A percentile compares a stretch with the other conserved stretches of the same genome.
phyloP scores from a whole-genome alignment of 2,113 vertebrate species.

The Pterocles orientalis region DNA sequence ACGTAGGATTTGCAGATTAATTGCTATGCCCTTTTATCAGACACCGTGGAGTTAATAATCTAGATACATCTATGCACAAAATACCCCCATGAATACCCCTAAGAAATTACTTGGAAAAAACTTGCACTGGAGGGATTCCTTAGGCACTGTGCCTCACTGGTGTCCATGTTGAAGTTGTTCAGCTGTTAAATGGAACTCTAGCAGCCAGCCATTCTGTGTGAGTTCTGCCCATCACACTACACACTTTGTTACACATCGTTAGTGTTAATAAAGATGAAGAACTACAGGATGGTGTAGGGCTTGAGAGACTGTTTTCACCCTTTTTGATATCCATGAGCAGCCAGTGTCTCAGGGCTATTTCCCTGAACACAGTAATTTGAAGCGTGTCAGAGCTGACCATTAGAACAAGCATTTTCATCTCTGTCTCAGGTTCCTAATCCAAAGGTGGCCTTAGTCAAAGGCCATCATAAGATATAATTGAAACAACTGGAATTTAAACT shows the following conservation, averaged over 20 bases:
- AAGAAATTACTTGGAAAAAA: background rate
- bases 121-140: background rate
- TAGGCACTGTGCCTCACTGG: background rate
- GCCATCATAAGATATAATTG: background rate
- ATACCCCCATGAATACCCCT: background rate
- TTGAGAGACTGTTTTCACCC: background rate
- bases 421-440: background rate
- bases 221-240: background rate
- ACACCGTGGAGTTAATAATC: background rate
- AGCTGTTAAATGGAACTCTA: background rate
- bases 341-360: background rate
- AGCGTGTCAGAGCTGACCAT: background rate
- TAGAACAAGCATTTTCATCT: background rate
- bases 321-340: background rate
- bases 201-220: background rate
- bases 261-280: background rate
- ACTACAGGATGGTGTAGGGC: background rate
- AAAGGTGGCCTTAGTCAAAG: background rate
- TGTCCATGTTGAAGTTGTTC: background rate
- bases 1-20: background rate
- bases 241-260: rapidly evolving
- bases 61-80: background rate
- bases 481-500: background rate
- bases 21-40: background rate
- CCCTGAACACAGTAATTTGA: background rate